phyloP scores from a whole-genome alignment of 2,797 vertebrate genomes.

The Pangasius krempfi region DNA sequence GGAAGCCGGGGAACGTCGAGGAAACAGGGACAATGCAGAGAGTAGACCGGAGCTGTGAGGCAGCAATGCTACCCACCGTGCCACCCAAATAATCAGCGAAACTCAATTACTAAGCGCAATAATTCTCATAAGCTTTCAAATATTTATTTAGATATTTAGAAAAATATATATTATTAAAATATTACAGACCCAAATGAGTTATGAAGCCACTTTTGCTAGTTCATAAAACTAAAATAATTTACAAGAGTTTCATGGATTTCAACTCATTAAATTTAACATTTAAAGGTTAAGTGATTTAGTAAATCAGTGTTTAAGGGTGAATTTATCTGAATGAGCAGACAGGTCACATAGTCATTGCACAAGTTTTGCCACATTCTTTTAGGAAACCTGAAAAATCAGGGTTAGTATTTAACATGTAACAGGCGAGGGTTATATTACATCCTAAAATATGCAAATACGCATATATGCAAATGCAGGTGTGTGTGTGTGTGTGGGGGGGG shows the following conservation, averaged over 20 bases:
- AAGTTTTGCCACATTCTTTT: neutral
- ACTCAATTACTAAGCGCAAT: neutral
- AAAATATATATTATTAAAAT: neutral
- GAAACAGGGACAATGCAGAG: neutral
- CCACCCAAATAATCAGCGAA: neutral
- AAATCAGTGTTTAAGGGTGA: neutral
- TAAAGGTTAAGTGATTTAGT: neutral
- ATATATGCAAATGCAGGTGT: neutral
- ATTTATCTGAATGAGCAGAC: neutral
- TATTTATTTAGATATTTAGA: neutral
- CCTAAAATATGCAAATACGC: neutral
- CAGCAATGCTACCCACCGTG: neutral
- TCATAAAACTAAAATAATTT: neutral
- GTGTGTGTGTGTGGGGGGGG: no score
- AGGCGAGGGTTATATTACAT: neutral
- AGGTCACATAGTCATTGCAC: neutral
- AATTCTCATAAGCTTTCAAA: neutral
- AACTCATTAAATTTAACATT: neutral
- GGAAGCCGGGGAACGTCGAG: neutral
- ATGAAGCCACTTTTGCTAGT: neutral
- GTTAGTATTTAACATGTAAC: neutral
- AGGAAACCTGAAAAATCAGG: neutral
- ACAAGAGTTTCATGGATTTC: neutral
- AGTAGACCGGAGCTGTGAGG: neutral
- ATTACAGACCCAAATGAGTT: neutral